Percentiles rank a stretch among this genome's conserved stretches.
Evolutionary conservation across 2,888 invertebrate genomes (phyloP).

Genomic region (Neria commutata): DNA sequence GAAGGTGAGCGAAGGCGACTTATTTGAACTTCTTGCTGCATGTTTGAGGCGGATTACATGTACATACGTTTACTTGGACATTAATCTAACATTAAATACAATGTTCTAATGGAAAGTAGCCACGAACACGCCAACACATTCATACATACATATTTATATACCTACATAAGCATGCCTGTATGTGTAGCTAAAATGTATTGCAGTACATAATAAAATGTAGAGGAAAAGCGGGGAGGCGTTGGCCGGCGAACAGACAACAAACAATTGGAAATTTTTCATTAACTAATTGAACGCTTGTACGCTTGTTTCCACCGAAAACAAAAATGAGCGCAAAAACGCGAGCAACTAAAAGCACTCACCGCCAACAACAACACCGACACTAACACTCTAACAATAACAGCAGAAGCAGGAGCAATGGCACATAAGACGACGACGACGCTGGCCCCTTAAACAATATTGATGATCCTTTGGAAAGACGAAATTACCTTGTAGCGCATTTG

Average conservation of each 20-base stretch:
- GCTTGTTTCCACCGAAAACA: neutral
- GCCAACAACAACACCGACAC: neutral
- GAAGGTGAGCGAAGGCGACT: too few species aligned
- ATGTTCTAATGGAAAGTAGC: neutral
- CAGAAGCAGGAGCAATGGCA: neutral
- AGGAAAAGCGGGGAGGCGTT: too few species aligned
- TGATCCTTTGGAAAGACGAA: conserved; percentile 26
- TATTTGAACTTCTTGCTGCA: too few species aligned
- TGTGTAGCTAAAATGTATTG: too few species aligned
- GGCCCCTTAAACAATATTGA: conserved; percentile 29
- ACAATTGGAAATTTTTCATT: conserved; percentile 56
- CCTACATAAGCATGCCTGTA: too few species aligned
- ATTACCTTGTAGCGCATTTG: conserved; percentile 6
- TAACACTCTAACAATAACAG: neutral
- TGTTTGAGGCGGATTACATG: neutral
- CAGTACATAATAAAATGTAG: too few species aligned
- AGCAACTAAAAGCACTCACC: too few species aligned
- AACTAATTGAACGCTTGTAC: conserved; percentile 56
- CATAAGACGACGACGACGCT: neutral
- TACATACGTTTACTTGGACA: neutral
- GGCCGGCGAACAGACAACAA: neutral
- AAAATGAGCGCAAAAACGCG: neutral
- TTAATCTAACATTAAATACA: conserved; percentile 13
- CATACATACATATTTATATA: too few species aligned
- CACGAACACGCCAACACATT: neutral